phyloP scores from a whole-genome alignment of 1,140 invertebrate genomes.

The Drosophila rufa region DNA sequence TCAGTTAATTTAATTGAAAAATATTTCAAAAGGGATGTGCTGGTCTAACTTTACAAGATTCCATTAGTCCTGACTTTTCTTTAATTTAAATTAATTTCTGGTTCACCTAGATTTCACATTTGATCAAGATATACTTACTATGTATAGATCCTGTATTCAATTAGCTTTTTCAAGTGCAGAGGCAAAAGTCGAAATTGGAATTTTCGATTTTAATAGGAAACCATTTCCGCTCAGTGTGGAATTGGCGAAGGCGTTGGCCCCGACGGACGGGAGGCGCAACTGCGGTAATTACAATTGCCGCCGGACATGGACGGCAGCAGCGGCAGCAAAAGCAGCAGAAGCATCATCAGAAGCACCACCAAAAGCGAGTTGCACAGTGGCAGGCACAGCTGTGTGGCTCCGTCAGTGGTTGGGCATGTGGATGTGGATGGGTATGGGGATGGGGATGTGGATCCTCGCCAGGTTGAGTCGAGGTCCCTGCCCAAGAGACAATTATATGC shows the following conservation, averaged over 20 bases:
- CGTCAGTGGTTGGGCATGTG: conserved; percentile 21
- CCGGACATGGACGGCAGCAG: conserved; percentile 72
- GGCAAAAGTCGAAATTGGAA: conserved; percentile 1
- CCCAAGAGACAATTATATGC: conserved; percentile 80
- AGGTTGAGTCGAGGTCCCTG: conserved; percentile 41
- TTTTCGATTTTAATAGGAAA: neutral
- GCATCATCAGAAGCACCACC: conserved; percentile 28
- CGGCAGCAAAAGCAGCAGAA: conserved; percentile 24
- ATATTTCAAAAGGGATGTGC: no score
- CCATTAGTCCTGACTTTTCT: no score
- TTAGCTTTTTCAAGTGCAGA: conserved; percentile 6
- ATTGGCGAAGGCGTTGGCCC: conserved; percentile 77
- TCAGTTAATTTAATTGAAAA: no score
- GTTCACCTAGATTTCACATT: neutral
- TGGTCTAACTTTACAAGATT: no score
- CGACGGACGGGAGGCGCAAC: conserved; percentile 80
- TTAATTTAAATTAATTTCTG: no score
- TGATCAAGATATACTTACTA: no score
- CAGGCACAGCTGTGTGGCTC: conserved; percentile 66
- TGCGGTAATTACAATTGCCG: conserved; percentile 83
- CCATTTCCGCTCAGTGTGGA: conserved; percentile 31
- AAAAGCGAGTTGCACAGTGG: conserved; percentile 45
- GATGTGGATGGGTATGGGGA: neutral
- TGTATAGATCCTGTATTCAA: neutral
- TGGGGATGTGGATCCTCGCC: conserved; percentile 35